These are phyloP conservation scores for Triplophysa bombifrons DNA, from an alignment of 2,797 vertebrate genomes.

Conservation along the genomic window DNA sequence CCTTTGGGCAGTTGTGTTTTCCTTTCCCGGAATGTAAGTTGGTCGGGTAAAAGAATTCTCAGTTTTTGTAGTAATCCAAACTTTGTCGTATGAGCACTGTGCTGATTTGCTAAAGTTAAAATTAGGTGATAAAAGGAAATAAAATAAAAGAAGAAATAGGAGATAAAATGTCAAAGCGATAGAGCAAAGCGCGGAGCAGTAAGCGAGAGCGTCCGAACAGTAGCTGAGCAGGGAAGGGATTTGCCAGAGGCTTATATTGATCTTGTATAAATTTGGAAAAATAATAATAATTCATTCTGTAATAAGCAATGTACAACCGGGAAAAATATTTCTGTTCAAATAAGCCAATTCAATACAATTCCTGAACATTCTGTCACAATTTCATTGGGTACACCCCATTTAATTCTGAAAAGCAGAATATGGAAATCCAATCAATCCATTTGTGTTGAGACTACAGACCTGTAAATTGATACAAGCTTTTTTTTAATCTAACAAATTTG, in stretches of 20 bases:
- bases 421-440: not conserved
- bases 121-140: too few species aligned
- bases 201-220: too few species aligned
- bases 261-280: conserved; percentile 8
- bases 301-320: not conserved
- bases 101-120: too few species aligned
- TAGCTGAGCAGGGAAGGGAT: conserved; percentile 1
- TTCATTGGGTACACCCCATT: not conserved
- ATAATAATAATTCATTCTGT: not conserved
- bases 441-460: not conserved
- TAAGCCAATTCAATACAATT: not conserved
- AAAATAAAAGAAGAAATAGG: too few species aligned
- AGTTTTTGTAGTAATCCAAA: too few species aligned
- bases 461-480: not conserved
- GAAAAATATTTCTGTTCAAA: not conserved
- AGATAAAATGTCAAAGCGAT: too few species aligned
- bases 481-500: not conserved
- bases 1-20: too few species aligned
- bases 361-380: not conserved
- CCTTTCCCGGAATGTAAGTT: too few species aligned
- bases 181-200: too few species aligned
- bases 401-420: not conserved
- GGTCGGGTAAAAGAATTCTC: too few species aligned
- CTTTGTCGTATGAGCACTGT: too few species aligned
- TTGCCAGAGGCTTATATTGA: conserved; percentile 3